Percentiles rank a stretch among this genome's conserved stretches.
These are phyloP conservation scores for Enteromius thamalakanensis DNA, from an alignment of 2,797 vertebrate species.

Conservation along the genomic window DNA sequence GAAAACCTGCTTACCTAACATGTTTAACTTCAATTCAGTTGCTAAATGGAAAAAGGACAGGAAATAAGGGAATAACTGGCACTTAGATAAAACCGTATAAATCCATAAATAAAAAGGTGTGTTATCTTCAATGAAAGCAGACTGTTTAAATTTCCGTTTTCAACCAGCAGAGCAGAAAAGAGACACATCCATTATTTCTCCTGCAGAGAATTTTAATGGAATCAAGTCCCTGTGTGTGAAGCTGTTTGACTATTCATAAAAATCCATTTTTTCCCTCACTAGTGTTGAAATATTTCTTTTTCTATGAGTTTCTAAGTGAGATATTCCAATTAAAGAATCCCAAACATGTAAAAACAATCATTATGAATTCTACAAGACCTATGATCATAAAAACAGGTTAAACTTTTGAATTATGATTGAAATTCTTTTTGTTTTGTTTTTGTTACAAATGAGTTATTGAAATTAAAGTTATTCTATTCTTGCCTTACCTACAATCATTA, in stretches of 20 bases:
- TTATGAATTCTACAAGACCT: neutral
- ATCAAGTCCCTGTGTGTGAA: constrained; percentile 32
- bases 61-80: constrained; percentile 20
- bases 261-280: constrained; percentile 17
- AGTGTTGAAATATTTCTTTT: constrained; percentile 18
- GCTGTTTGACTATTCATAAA: constrained; percentile 37
- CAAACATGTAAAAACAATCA: constrained; percentile 10
- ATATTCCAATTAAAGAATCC: constrained; percentile 30
- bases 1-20: constrained; percentile 6
- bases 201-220: constrained; percentile 43
- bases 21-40: constrained; percentile 2
- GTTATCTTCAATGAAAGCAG: constrained; percentile 46
- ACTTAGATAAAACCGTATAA: constrained; percentile 35
- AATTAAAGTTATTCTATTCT: neutral
- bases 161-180: constrained; percentile 38
- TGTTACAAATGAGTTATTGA: neutral
- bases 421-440: neutral
- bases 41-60: neutral
- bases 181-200: constrained; percentile 37
- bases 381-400: neutral
- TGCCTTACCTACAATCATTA: neutral
- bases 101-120: constrained; percentile 44
- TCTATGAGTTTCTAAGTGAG: neutral
- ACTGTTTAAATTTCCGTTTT: constrained; percentile 39
- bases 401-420: neutral